Evolutionary conservation across 2,888 invertebrate genomes (phyloP).

Genomic region (Pelosia muscerda): DNA sequence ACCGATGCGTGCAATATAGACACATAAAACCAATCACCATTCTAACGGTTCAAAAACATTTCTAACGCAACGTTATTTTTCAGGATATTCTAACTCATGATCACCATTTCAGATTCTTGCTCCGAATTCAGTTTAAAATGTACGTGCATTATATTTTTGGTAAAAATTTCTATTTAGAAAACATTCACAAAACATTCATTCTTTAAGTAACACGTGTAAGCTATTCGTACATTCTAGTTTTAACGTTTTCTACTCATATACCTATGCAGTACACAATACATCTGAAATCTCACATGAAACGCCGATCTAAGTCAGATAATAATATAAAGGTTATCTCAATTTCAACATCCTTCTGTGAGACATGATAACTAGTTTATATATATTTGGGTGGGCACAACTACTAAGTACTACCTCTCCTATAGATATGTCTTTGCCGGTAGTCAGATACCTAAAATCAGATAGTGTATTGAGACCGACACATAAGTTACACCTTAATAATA

Average conservation of each 20-base stretch:
- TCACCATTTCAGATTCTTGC: background rate
- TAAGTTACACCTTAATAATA: background rate
- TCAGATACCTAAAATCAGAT: background rate
- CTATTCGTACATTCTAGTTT: background rate
- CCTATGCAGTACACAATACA: constrained; percentile 5
- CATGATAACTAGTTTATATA: constrained; percentile 17
- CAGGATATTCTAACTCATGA: background rate
- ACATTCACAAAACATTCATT: constrained; percentile 14
- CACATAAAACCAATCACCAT: too few species aligned
- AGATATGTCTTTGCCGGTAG: background rate
- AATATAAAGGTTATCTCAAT: constrained; percentile 12
- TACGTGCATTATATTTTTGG: constrained; percentile 11
- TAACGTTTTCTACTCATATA: background rate
- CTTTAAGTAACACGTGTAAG: constrained; percentile 15
- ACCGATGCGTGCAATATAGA: background rate
- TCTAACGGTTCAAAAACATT: background rate
- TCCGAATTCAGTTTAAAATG: background rate
- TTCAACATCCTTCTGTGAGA: constrained; percentile 18
- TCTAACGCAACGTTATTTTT: background rate
- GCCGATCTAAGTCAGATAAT: constrained; percentile 1
- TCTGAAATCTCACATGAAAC: background rate
- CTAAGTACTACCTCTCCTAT: constrained; percentile 20
- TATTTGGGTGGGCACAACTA: constrained; percentile 19
- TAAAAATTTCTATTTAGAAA: constrained; percentile 9
- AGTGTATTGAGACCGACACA: background rate